Evolutionary conservation across 2,888 invertebrate species (phyloP).

Genomic region (Noctua janthina): DNA sequence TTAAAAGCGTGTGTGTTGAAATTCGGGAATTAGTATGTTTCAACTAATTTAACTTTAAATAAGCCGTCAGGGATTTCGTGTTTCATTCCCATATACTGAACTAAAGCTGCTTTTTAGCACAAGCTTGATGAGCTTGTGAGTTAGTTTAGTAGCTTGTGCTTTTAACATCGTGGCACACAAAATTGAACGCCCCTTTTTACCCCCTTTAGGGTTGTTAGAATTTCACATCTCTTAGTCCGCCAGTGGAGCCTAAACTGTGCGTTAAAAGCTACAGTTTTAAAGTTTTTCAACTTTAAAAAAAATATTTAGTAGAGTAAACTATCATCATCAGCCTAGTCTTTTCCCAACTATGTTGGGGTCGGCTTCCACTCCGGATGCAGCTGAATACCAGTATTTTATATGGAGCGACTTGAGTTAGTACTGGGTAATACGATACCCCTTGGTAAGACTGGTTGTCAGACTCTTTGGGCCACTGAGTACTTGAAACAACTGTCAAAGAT

Average conservation of each 20-base stretch:
- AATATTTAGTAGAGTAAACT: no score
- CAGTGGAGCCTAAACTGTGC: neutral
- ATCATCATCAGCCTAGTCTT: no score
- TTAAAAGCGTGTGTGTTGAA: conserved; percentile 6
- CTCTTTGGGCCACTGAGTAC: no score
- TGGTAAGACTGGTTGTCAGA: no score
- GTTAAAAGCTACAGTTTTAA: neutral
- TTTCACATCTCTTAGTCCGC: neutral
- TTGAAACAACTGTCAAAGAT: no score
- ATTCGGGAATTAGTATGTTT: neutral
- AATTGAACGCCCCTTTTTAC: neutral
- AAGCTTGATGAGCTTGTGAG: neutral
- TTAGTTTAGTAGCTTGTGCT: neutral
- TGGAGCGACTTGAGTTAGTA: no score
- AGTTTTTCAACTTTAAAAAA: no score
- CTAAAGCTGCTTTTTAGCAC: conserved; percentile 5
- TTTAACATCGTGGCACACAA: neutral
- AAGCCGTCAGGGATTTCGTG: conserved; percentile 24
- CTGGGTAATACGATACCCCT: no score
- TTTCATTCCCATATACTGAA: neutral
- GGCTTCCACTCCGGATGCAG: no score
- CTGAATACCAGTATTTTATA: no score
- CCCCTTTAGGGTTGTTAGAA: neutral
- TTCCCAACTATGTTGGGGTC: no score
- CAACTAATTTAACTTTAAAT: conserved; percentile 43